phyloP scores from a whole-genome alignment of 2,113 vertebrate species.

The Hippotragus niger region DNA sequence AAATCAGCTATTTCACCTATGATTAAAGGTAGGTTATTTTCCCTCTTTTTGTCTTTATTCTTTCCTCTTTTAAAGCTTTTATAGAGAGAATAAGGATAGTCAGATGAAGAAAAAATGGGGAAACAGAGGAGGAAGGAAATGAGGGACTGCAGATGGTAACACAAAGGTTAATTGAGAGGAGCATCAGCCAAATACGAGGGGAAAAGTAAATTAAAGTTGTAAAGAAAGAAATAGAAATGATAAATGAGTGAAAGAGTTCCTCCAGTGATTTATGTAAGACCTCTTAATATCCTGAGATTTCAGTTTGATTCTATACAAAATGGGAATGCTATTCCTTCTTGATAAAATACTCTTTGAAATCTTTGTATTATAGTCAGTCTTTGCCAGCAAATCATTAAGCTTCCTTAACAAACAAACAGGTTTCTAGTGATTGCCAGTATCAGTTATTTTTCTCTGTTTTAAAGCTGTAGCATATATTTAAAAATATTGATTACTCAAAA shows the following conservation, averaged over 20 bases:
- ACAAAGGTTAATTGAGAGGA: conserved; percentile 31
- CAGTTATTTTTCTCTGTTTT: conserved; percentile 43
- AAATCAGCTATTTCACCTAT: neutral
- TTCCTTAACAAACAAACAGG: neutral
- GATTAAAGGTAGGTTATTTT: neutral
- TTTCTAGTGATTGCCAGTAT: neutral
- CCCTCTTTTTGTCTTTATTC: neutral
- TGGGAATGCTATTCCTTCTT: neutral
- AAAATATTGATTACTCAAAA: conserved; percentile 68
- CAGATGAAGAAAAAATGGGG: neutral
- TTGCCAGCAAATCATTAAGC: neutral
- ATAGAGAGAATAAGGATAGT: neutral
- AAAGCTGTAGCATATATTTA: conserved; percentile 31
- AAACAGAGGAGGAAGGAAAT: neutral
- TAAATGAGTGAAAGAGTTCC: neutral
- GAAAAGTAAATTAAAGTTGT: neutral
- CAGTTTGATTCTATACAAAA: neutral
- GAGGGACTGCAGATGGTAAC: neutral
- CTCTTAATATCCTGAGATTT: conserved; percentile 2
- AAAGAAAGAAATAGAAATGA: neutral
- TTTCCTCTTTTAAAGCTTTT: neutral
- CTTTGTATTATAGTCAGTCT: neutral
- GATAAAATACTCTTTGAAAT: neutral
- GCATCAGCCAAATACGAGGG: neutral
- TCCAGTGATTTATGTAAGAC: neutral